Evolutionary conservation across 37 sponge, comb jelly and placozoan genomes (phyloP).

Genomic region (Petrosia ficiformis): DNA sequence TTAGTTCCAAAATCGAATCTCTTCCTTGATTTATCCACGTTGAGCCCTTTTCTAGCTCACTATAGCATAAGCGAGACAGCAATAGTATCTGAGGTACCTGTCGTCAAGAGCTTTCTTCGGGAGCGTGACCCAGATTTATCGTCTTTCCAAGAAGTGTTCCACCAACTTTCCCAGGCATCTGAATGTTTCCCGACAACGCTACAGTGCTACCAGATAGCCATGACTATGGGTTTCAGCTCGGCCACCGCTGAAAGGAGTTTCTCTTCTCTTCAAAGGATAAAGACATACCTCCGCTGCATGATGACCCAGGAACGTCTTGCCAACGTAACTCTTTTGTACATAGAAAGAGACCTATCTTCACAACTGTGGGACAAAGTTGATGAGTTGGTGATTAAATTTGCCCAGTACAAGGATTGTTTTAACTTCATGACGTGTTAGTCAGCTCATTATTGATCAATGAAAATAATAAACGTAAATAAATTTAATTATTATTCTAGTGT

Average conservation of each 20-base stretch:
- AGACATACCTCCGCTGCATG: conserved; percentile 11
- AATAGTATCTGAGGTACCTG: conserved; percentile 6
- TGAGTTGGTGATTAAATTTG: not conserved
- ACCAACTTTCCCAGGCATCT: not conserved
- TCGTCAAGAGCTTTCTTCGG: conserved; percentile 1
- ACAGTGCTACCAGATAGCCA: conserved; percentile 8
- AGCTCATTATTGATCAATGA: too few species aligned
- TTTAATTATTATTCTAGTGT: too few species aligned
- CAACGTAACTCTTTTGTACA: conserved; percentile 5
- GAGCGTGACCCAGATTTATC: not conserved
- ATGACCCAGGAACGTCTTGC: conserved; percentile 1
- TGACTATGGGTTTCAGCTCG: conserved; percentile 9
- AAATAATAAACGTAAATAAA: too few species aligned
- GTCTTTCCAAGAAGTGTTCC: not conserved
- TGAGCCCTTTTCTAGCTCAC: conserved; percentile 8
- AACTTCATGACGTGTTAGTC: not conserved
- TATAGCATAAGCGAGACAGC: conserved; percentile 9
- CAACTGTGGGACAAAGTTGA: conserved; percentile 5
- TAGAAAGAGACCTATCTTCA: conserved; percentile 10
- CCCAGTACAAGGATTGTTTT: not conserved
- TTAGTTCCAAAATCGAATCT: conserved; percentile 9
- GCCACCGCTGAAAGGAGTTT: conserved; percentile 9
- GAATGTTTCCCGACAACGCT: not conserved
- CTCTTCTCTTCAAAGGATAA: conserved; percentile 6
- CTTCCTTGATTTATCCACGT: conserved; percentile 2